A percentile compares a stretch with the other conserved stretches of the same genome.
Conservation (phyloP, 2,888 invertebrate genomes). For the Uropetala carovei region DNA sequence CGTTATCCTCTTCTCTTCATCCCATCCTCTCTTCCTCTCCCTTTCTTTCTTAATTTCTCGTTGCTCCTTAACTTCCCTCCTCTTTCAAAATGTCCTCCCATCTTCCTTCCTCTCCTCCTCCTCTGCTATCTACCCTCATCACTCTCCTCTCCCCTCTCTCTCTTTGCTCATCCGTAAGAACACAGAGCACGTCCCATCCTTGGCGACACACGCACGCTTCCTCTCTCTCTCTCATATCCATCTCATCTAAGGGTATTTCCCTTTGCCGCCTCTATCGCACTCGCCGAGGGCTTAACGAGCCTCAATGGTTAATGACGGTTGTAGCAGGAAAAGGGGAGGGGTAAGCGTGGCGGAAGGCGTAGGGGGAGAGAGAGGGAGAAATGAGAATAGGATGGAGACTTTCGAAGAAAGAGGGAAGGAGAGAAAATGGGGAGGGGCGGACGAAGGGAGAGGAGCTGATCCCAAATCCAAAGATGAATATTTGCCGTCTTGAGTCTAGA, state of each 20-base stretch:
- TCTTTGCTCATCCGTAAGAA: too few species aligned
- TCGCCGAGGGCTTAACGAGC: background rate
- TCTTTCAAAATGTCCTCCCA: too few species aligned
- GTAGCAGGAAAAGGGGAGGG: background rate
- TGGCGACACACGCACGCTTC: background rate
- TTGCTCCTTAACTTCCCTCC: too few species aligned
- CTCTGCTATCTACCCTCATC: too few species aligned
- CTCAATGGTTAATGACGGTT: conserved; percentile 22
- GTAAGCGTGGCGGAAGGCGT: too few species aligned
- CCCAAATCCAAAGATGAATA: background rate
- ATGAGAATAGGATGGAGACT: background rate
- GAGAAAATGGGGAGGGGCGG: background rate
- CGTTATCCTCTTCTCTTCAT: too few species aligned
- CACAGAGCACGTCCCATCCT: background rate
- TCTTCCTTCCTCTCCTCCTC: too few species aligned
- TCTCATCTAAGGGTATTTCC: background rate
- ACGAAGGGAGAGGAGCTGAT: background rate
- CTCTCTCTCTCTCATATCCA: background rate
- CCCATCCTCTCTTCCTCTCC: too few species aligned
- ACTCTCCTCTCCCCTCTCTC: too few species aligned
- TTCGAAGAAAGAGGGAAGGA: background rate
- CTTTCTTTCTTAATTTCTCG: too few species aligned
- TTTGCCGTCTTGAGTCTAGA: background rate
- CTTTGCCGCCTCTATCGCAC: background rate
- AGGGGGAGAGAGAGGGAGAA: too few species aligned